Conservation (phyloP, 2,113 vertebrate genomes). For the Indicator maculatus region DNA sequence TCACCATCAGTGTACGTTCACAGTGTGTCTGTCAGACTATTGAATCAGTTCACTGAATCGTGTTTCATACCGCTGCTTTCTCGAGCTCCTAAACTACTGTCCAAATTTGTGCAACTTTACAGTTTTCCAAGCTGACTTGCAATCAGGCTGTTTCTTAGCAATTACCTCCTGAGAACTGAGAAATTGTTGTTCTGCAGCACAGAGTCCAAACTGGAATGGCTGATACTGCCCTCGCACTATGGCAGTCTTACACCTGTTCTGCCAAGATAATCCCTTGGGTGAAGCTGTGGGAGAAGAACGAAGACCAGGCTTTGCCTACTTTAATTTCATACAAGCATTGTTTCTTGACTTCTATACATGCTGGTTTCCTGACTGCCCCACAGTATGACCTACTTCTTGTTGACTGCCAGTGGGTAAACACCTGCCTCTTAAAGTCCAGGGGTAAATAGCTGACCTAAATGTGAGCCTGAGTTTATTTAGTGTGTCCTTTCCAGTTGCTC, state of each 20-base stretch:
- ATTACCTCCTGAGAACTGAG: neutral
- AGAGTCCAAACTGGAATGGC: neutral
- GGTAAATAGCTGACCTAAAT: neutral
- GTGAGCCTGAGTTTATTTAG: neutral
- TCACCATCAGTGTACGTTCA: neutral
- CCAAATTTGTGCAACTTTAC: neutral
- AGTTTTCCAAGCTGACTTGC: neutral
- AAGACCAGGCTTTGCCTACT: neutral
- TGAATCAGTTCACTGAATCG: neutral
- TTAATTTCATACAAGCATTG: neutral
- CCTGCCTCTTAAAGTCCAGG: accelerated
- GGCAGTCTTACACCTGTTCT: neutral
- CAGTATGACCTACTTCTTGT: neutral
- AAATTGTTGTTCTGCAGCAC: neutral
- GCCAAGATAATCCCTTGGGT: neutral
- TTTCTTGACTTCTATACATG: neutral
- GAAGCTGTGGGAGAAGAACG: neutral
- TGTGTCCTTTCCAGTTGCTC: neutral
- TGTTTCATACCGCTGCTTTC: neutral
- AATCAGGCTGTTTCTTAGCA: neutral
- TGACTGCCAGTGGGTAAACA: neutral
- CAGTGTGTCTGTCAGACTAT: neutral
- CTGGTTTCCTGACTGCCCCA: neutral
- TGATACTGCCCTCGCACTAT: accelerated
- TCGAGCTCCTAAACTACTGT: neutral